Conservation (phyloP, 1,140 invertebrate genomes). For the Penaeus vannamei region DNA sequence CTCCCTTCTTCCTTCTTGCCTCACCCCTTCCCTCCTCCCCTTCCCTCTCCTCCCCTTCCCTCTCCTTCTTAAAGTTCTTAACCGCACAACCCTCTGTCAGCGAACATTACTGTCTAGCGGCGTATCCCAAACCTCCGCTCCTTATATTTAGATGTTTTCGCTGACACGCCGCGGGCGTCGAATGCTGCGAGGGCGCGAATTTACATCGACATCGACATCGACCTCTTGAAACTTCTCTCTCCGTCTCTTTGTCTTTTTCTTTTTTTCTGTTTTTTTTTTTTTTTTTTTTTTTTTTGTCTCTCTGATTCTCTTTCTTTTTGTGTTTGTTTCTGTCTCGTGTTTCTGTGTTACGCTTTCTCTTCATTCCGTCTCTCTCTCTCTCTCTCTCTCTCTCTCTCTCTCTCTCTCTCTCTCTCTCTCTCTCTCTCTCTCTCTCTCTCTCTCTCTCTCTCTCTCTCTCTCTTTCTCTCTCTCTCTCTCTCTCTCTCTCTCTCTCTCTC, state of each 20-base stretch:
- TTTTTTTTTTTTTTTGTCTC: too few relatives aligned
- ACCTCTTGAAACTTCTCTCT: too few relatives aligned
- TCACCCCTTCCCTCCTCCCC: not conserved
- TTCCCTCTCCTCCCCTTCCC: not conserved
- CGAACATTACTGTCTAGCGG: not conserved
- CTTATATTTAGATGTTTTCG: too few relatives aligned
- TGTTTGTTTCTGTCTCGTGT: not conserved
- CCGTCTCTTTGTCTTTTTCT: too few relatives aligned
- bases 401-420: not conserved
- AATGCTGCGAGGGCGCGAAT: too few relatives aligned
- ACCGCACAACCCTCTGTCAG: not conserved
- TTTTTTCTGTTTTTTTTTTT: not conserved
- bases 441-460: not conserved
- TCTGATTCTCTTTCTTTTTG: not conserved
- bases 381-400: not conserved
- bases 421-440: not conserved
- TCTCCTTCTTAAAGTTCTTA: not conserved
- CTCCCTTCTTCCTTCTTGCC: too few relatives aligned
- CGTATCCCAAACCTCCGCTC: too few relatives aligned
- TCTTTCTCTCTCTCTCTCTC: not conserved
- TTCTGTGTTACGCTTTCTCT: not conserved
- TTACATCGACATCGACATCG: too few relatives aligned
- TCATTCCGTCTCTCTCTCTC: not conserved
- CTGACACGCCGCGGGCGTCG: too few relatives aligned
- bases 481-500: not conserved